A percentile compares a stretch with the other conserved stretches of the same genome.
phyloP scores from a whole-genome alignment of 2,888 invertebrate genomes.

The Helicoverpa assulta region DNA sequence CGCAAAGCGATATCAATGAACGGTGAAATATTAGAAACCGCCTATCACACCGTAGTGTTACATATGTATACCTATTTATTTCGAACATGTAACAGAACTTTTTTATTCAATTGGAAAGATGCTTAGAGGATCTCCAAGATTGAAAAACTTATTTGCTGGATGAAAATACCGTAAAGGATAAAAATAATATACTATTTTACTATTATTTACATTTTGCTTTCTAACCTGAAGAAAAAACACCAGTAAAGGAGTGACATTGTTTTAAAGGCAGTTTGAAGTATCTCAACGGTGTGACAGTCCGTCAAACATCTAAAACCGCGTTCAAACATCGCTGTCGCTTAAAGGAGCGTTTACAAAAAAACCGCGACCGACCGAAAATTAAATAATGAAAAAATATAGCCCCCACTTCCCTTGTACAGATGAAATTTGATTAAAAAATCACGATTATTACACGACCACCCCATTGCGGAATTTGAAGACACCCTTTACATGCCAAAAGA shows the following conservation, averaged over 20 bases:
- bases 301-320: slow-evolving; percentile 79
- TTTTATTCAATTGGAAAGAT: background rate
- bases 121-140: background rate
- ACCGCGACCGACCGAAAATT: slow-evolving; percentile 87
- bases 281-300: slow-evolving; percentile 70
- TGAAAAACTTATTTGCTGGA: no score
- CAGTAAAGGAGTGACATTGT: background rate
- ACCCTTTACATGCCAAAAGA: slow-evolving; percentile 55
- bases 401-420: slow-evolving; percentile 89
- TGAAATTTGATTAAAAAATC: slow-evolving; percentile 91
- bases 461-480: slow-evolving; percentile 78
- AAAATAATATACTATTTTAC: no score
- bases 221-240: no score
- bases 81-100: background rate
- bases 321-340: slow-evolving; percentile 87
- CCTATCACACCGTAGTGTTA: slow-evolving; percentile 72
- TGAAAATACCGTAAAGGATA: no score
- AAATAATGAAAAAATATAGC: slow-evolving; percentile 90
- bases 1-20: slow-evolving; percentile 75
- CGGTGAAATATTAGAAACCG: slow-evolving; percentile 70
- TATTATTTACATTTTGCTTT: no score
- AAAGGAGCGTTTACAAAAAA: slow-evolving; percentile 82
- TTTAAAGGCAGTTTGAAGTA: background rate
- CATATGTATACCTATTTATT: slow-evolving; percentile 1
- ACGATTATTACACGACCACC: slow-evolving; percentile 89